Evolutionary conservation across 1,140 invertebrate genomes (phyloP), one percentile per base, ranked within the genome.

Genomic region (Cyphomyrmex costatus): DNA sequence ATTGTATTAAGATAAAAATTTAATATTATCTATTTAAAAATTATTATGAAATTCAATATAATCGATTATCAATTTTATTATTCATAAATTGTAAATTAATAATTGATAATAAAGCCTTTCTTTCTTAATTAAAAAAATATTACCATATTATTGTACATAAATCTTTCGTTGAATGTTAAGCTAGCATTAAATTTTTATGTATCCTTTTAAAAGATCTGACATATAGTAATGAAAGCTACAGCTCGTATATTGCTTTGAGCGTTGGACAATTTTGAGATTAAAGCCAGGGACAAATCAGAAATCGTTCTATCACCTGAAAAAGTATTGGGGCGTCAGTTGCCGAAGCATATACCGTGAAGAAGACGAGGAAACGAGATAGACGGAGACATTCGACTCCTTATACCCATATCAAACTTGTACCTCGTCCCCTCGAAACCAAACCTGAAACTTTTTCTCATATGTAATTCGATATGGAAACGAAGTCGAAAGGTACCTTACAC

Each of bases 391-490:
- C 87, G 85, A 92, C 84, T 89, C 89, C 89, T 86, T 91, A 92
- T 92, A 92, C 92, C 87, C 89, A 87, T 89, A 91, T 92, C 92
- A 91, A 92, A 93, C 92, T 93, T 91, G 86, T 92, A 88, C 92
- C 86, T 87, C 89, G 77, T 71, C 86, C 88, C 91, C 60, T 86
- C 58, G 83, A 90, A 91, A 73, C 70, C 90, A 90, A 88, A 89
- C 91, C 86, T 79, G 66, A 92, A 93, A 93, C 90, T 93, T 93
- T 93, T 88, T 86, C 88, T 88, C 92, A 86, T 92, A 90, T 92
- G 92, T 91, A 93, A 93, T 93, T 93, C 91, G 89, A 91, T 93
- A 93, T 88, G 91, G 89, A 90, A 93, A 91, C 87, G 90, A 92
- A 87, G 85, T 77, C 79, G 89, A 87, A 88, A 91, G 88, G 91